Conservation (phyloP, 2,113 vertebrate genomes). For the Atlantisia rogersi region DNA sequence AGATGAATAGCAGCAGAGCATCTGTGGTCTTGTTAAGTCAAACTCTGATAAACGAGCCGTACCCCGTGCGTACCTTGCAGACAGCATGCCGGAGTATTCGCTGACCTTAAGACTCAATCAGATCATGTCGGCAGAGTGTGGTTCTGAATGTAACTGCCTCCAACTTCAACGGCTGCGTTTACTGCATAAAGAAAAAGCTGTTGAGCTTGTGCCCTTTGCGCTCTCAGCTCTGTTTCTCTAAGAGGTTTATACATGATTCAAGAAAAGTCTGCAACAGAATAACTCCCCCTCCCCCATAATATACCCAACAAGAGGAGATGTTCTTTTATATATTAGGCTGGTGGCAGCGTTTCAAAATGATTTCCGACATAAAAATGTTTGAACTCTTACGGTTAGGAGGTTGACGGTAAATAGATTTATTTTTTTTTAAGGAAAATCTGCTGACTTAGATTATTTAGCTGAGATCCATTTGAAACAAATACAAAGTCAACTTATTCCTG, state of each 20-base stretch:
- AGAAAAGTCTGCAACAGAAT: neutral
- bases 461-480: neutral
- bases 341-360: neutral
- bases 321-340: neutral
- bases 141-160: constrained; percentile 21
- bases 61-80: neutral
- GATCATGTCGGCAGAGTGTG: neutral
- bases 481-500: neutral
- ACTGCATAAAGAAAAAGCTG: constrained; percentile 29
- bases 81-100: neutral
- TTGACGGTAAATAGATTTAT: neutral
- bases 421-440: neutral
- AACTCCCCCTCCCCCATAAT: neutral
- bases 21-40: neutral
- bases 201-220: constrained; percentile 24
- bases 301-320: neutral
- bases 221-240: constrained; percentile 19
- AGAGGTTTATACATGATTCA: constrained; percentile 30
- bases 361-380: neutral
- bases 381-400: neutral
- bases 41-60: neutral
- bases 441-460: neutral
- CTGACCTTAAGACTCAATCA: constrained; percentile 1
- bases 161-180: constrained; percentile 34
- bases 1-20: neutral